These are phyloP conservation scores for Oxyura jamaicensis DNA, from an alignment of 2,113 vertebrate species.

Conservation along the genomic window DNA sequence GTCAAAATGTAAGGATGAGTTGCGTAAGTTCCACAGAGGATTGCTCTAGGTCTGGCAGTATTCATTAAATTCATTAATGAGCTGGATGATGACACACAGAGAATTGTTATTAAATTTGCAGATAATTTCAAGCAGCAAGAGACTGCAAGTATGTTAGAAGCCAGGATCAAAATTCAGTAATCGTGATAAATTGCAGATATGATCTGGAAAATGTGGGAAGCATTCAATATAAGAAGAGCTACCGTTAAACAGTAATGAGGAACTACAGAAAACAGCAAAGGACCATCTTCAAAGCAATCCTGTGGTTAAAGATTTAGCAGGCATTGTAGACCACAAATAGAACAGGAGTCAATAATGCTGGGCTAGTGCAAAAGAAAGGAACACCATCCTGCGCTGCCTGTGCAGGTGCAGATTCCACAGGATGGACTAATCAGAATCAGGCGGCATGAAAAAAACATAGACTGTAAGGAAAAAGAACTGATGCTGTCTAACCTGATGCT, in stretches of 20 bases:
- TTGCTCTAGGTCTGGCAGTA: background rate
- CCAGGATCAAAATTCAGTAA: conserved; percentile 5
- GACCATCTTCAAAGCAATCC: background rate
- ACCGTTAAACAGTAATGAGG: background rate
- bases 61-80: conserved; percentile 16
- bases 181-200: background rate
- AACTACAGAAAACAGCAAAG: conserved; percentile 7
- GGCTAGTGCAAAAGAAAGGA: background rate
- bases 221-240: background rate
- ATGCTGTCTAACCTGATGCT: background rate
- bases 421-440: background rate
- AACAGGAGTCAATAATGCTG: background rate
- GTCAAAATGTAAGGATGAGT: background rate
- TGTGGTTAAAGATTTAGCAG: background rate
- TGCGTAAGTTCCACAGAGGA: background rate
- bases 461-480: background rate
- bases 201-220: background rate
- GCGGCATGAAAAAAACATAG: background rate
- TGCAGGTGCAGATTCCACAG: background rate
- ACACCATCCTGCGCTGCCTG: background rate
- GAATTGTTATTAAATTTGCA: conserved; percentile 32
- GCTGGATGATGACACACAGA: background rate
- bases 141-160: background rate
- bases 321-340: background rate
- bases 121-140: conserved; percentile 21